A percentile compares a stretch with the other conserved stretches of the same genome.
These are phyloP conservation scores for Onthophagus taurus DNA, from an alignment of 1,140 invertebrate genomes.

Conservation along the genomic window DNA sequence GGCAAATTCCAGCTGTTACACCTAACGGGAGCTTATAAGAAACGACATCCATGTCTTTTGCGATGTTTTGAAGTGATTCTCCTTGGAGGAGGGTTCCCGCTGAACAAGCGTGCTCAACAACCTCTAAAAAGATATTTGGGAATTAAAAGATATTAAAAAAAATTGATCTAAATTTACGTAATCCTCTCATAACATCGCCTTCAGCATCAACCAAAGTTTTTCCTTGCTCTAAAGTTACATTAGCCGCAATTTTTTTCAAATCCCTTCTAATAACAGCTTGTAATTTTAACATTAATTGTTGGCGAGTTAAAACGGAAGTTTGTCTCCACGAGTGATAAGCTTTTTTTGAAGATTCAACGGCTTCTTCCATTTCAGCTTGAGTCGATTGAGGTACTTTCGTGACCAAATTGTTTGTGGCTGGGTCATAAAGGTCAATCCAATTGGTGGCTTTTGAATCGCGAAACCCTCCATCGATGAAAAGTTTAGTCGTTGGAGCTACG, in stretches of 20 bases:
- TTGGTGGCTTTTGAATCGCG: conserved; percentile 85
- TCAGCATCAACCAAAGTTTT: conserved; percentile 96
- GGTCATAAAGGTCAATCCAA: conserved; percentile 92
- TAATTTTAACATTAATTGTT: conserved; percentile 91
- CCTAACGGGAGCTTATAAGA: conserved; percentile 86
- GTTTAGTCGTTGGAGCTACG: conserved; percentile 65
- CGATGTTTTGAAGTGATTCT: conserved; percentile 83
- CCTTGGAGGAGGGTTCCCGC: conserved; percentile 87
- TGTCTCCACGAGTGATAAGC: conserved; percentile 80
- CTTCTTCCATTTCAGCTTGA: conserved; percentile 81
- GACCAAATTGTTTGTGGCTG: conserved; percentile 80
- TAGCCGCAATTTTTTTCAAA: conserved; percentile 81
- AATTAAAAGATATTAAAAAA: conserved; percentile 10
- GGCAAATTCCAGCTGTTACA: conserved; percentile 61
- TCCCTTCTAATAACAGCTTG: conserved; percentile 52
- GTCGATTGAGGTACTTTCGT: conserved; percentile 86
- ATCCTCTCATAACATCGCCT: conserved; percentile 93
- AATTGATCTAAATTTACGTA: conserved; percentile 68
- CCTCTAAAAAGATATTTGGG: conserved; percentile 69
- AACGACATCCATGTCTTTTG: conserved; percentile 87
- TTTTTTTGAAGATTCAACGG: conserved; percentile 76
- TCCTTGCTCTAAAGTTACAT: conserved; percentile 93
- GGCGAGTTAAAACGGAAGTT: conserved; percentile 85
- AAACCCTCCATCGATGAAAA: conserved; percentile 93
- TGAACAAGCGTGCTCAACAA: conserved; percentile 92